Evolutionary conservation across 2,888 invertebrate genomes (phyloP), one percentile per base, ranked within the genome.

Genomic region (Eupithecia abbreviata): DNA sequence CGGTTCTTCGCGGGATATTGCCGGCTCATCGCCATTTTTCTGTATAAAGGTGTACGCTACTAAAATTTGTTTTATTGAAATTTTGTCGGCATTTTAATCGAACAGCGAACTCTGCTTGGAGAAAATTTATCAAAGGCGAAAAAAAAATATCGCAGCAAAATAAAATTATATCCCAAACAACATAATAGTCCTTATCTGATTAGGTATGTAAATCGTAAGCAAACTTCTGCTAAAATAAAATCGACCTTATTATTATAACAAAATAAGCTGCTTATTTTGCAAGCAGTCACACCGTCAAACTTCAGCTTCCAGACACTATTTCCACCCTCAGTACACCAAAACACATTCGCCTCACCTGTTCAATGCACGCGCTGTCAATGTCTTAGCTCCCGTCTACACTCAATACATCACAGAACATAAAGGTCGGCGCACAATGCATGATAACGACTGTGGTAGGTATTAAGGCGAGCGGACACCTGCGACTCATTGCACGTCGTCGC

Each of bases 391-490:
- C 0, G 65, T 73, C 10, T 71, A 30, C 72, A 70, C 73, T 69
- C 76, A 78, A 82, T 81, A 85, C 78, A 77, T 77, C 77, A 75
- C 67, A 58, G 30, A 30, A 45, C 71, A 76, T 86, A 84, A 84
- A 82, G 82, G 84, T 80, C 80, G 80, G 80, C 78, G 82, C 84
- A 84, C 82, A 86, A 79, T 78, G 77, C 80, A 78, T 72, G 72
- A 83, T 82, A 84, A 80, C 82, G 84, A 83, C 83, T 84, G 83
- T 77, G 82, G 84, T 87, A 85, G 88, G 88, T 90, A 91, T 90
- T 89, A 89, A 85, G 80, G 82, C 80, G 83, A 82, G 85, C 78
- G 83, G 84, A 84, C 91, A 91, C 90, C 91, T 91, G 91, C 85
- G 91, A 84, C 89, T 89, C 87, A 84, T 84, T 85, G 85, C 85